Evolutionary conservation across 2,797 vertebrate genomes (phyloP), one percentile per base, ranked within the genome.

Genomic region (Eutrigla gurnardus): DNA sequence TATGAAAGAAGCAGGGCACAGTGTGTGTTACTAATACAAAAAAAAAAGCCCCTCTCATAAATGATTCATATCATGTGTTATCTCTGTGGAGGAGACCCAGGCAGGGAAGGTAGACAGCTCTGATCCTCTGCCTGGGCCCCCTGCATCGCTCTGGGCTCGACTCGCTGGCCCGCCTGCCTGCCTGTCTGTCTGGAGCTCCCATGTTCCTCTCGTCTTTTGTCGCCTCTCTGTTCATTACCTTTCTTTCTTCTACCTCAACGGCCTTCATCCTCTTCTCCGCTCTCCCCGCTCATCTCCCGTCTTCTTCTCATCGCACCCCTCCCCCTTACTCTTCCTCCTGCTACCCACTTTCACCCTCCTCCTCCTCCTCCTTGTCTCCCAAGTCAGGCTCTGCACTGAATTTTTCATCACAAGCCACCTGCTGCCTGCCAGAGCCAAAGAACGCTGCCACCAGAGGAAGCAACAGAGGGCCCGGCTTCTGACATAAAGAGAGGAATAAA

Each of bases 391-490:
- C 88, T 49, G 78, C 86, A 76, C 90, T 93, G 91, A 91, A 92
- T 92, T 89, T 91, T 93, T 93, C 91, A 93, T 93, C 88, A 90
- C 78, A 77, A 87, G 90, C 91, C 91, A 92, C 92, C 92, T 92
- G 91, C 91, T 91, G 92, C 90, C 91, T 84, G 85, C 85, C 79
- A 72, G 78, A 89, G 91, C 92, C 89, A 90, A 78, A 88, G 82
- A 79, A 53, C 60, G 75, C 1, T 89, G 94, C 92, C 95, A 96
- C 86, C 95, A 89, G 94, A 94, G 96, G 93, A 94, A 6, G 94
- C 95, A 90, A 95, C 96, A 85, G 94, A 88, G 94, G 94, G 52
- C 95, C 95, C 40, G 33, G 73, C 81, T 33, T 95, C 96, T 92
- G 88, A 89, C 86, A 81, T n/a, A 43, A 74, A 81, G 77, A 75